Percentiles rank a stretch among this genome's conserved stretches.
These are phyloP conservation scores for Acanthosepion pharaonis DNA, from an alignment of 2,888 invertebrate species.

Conservation along the genomic window DNA sequence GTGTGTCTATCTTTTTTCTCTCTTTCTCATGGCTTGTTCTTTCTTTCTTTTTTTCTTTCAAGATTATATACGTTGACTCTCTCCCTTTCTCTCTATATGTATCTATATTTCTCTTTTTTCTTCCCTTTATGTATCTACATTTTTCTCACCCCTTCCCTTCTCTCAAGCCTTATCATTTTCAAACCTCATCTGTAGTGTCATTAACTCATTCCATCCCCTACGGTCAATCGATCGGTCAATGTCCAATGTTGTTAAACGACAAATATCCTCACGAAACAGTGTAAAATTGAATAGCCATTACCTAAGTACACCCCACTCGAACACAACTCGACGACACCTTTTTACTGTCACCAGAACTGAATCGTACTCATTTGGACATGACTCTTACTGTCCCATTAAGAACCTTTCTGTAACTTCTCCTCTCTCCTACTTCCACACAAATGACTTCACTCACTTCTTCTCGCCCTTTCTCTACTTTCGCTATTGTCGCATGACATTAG, in stretches of 20 bases:
- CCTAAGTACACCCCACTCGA: neutral
- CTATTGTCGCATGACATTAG: neutral
- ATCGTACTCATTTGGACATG: neutral
- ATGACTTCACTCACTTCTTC: neutral
- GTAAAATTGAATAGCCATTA: neutral
- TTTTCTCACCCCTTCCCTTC: neutral
- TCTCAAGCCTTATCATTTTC: neutral
- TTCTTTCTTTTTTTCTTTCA: neutral
- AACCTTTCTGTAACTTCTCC: neutral
- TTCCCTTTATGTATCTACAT: neutral
- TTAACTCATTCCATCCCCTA: neutral
- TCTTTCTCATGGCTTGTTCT: neutral
- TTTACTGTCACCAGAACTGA: neutral
- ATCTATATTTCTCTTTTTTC: neutral
- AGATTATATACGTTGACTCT: neutral
- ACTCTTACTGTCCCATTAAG: neutral
- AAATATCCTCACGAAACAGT: neutral
- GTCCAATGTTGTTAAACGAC: neutral
- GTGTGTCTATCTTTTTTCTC: no score
- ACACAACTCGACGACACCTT: neutral
- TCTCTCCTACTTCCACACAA: neutral
- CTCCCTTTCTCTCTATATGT: neutral
- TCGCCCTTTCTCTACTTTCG: neutral
- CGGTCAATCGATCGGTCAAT: neutral
- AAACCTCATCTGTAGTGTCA: neutral